Base-by-base conservation (phyloP, 2,888 invertebrate species). In the Synergus itoensis region DNA sequence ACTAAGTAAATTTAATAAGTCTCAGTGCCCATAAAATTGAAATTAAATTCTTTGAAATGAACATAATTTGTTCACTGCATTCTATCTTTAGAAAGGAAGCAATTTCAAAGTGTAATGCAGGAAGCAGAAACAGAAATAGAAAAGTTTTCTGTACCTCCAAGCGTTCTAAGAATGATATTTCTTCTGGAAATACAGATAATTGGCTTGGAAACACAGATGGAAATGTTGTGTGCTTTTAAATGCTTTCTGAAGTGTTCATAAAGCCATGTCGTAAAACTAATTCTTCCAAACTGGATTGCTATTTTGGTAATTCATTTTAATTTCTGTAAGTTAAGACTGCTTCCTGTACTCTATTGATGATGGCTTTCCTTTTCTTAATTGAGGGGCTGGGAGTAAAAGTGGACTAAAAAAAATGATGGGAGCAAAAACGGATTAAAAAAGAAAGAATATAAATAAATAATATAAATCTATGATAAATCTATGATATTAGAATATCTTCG, bases 41-140 rank as follows among this genome's bases (percentile, higher is more conserved):
- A 60, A 60, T 21, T 0, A 21, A 57, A 21, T 60, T 21, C 11
- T 21, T 60, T 4, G 60, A 21, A 11, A 5, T 60, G 21, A 21
- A 21, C 3, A 21, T 65, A 65, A 40, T 41, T 40, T 40, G 1
- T 16, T n/a, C 9, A 40, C 28, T 45, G 45, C 45, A 16, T 45
- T 69, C 14, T 69, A 69, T 28, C 28, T 69, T 69, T 21, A 48
- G n/a, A 48, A 69, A 48, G 21, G 21, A 3, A 48, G 21, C 43
- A 14, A 69, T 48, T 69, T 48, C 28, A 48, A 45, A 69, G 14
- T 2, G 14, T 28, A 21, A 69, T 28, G 48, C 69, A 69, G 48
- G 48, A 69, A 69, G 45, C 14, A 67, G 60, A 21, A 60, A 21
- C 60, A 60, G 18, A 60, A 60, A 21, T 60, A 60, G 60, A 60